These are phyloP conservation scores for Carcina quercana DNA, from an alignment of 2,888 invertebrate genomes.

Conservation along the genomic window DNA sequence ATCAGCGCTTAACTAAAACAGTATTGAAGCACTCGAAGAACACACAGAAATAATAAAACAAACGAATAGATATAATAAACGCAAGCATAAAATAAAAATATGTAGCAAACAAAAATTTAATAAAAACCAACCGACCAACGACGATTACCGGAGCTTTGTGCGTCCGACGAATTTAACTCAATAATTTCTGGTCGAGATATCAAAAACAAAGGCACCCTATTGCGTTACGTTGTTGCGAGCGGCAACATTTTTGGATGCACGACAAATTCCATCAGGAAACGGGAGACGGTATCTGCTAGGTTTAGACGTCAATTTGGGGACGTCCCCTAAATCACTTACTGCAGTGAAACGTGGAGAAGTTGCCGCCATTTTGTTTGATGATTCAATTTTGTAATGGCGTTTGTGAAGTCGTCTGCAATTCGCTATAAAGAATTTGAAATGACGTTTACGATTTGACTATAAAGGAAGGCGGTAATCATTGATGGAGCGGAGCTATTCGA, in stretches of 20 bases:
- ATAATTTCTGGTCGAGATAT: conserved; percentile 35
- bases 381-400: too few relatives aligned
- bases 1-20: too few relatives aligned
- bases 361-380: too few relatives aligned
- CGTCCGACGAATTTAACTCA: conserved; percentile 25
- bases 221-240: conserved; percentile 12
- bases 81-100: background rate
- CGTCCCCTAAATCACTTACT: conserved; percentile 7
- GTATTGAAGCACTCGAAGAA: too few relatives aligned
- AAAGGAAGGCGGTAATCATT: too few relatives aligned
- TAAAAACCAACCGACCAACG: conserved; percentile 8
- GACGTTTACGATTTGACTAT: too few relatives aligned
- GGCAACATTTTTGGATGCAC: conserved; percentile 42
- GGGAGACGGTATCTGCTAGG: conserved; percentile 11
- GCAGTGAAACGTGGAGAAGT: too few relatives aligned
- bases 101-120: conserved; percentile 2
- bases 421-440: too few relatives aligned
- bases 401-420: too few relatives aligned
- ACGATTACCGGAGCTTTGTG: conserved; percentile 9
- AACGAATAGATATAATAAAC: too few relatives aligned
- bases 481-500: too few relatives aligned
- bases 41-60: too few relatives aligned
- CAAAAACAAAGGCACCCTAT: conserved; percentile 22
- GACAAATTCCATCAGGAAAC: conserved; percentile 37
- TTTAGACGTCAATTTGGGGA: conserved; percentile 21